Evolutionary conservation across 1,140 invertebrate species (phyloP).

Genomic region (Pseudachorutes palmiensis): DNA sequence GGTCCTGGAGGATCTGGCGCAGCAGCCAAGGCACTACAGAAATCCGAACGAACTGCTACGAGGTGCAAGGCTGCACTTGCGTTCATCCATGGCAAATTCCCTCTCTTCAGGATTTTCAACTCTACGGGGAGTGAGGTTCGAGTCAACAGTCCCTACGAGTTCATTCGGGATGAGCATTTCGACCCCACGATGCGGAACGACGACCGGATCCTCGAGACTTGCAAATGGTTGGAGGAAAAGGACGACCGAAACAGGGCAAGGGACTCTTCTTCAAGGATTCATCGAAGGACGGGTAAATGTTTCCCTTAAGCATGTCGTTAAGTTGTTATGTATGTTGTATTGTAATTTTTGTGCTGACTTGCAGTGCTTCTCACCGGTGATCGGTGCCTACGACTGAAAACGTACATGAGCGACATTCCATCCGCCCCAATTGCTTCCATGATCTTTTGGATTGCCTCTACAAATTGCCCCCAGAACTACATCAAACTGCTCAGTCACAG

Average conservation of each 20-base stretch:
- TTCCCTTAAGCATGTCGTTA: too few species aligned
- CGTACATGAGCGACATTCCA: constrained; percentile 18
- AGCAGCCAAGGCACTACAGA: constrained; percentile 3
- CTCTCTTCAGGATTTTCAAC: constrained; percentile 16
- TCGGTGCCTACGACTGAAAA: constrained; percentile 11
- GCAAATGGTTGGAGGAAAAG: constrained; percentile 18
- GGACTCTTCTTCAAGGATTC: constrained; percentile 24
- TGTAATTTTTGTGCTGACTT: too few species aligned
- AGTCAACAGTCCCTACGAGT: neutral
- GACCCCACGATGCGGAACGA: constrained; percentile 21
- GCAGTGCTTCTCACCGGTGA: constrained; percentile 22
- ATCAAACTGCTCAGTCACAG: neutral
- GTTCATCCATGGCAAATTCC: constrained; percentile 6
- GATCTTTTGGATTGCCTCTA: constrained; percentile 6
- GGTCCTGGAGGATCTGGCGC: neutral
- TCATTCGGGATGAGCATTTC: constrained; percentile 23
- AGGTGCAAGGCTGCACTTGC: constrained; percentile 10
- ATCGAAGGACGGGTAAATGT: constrained; percentile 29
- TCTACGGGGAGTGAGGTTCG: constrained; percentile 11
- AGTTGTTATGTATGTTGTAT: too few species aligned
- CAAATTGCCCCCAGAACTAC: neutral
- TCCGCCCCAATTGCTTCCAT: neutral
- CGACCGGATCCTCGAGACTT: constrained; percentile 28
- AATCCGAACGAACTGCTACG: constrained; percentile 3
- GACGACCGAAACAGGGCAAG: neutral